These are phyloP conservation scores for Sternotherus odoratus DNA, from an alignment of 2,797 vertebrate species.

Conservation along the genomic window DNA sequence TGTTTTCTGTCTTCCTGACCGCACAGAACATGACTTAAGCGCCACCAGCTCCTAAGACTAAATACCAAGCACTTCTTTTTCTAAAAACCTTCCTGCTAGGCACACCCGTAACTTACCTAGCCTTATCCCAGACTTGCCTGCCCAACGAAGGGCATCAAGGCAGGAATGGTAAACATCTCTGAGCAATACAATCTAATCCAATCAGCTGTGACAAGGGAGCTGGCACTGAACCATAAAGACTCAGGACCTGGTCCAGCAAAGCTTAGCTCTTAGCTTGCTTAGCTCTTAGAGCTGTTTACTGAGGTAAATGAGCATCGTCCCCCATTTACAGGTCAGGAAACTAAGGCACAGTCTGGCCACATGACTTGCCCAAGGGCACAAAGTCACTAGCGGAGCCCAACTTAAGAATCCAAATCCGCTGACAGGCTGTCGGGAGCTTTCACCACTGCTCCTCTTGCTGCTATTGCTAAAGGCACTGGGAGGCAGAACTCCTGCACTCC, in stretches of 20 bases:
- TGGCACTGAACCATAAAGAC: not conserved
- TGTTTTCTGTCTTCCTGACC: not conserved
- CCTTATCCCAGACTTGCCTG: not conserved
- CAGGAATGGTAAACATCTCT: too few relatives aligned
- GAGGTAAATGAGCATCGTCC: too few relatives aligned
- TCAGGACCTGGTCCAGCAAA: not conserved
- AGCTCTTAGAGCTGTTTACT: too few relatives aligned
- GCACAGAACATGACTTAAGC: not conserved
- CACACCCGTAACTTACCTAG: not conserved
- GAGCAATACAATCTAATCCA: not conserved
- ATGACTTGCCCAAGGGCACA: too few relatives aligned
- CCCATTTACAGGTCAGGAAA: not conserved
- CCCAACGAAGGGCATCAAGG: too few relatives aligned
- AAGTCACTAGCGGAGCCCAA: too few relatives aligned
- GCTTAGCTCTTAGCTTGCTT: too few relatives aligned
- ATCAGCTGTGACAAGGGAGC: not conserved
- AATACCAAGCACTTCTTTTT: not conserved
- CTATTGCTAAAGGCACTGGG: not conserved
- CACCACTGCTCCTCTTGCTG: too few relatives aligned
- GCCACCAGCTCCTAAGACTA: not conserved
- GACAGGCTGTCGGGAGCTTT: too few relatives aligned
- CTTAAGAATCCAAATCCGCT: not conserved
- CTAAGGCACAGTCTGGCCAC: not conserved
- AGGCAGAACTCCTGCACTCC: too few relatives aligned
- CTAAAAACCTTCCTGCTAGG: not conserved